Conservation (phyloP, 2,888 invertebrate genomes). For the Leptarthrus brevirostris region DNA sequence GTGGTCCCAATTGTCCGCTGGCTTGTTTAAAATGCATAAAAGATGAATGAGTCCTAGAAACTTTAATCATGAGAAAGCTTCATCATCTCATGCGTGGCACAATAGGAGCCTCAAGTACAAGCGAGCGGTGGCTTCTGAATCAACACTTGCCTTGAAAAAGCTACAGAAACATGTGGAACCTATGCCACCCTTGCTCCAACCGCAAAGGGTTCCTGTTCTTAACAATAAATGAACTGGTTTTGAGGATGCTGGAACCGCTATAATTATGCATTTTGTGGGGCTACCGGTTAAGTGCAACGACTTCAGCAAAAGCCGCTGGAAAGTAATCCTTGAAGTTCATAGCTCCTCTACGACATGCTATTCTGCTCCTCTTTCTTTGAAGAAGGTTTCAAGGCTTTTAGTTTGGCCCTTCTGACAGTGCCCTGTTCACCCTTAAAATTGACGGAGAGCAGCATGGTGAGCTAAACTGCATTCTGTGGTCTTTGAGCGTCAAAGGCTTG, state of each 20-base stretch:
- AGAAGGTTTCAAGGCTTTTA: neutral
- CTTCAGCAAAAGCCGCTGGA: constrained; percentile 28
- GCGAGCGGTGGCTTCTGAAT: constrained; percentile 13
- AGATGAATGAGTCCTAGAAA: constrained; percentile 40
- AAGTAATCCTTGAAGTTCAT: constrained; percentile 44
- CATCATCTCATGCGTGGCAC: constrained; percentile 32
- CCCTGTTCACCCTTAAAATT: too few species aligned
- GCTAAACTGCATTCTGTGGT: constrained; percentile 11
- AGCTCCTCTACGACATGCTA: constrained; percentile 20
- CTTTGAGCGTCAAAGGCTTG: constrained; percentile 27
- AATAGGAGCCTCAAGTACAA: constrained; percentile 30
- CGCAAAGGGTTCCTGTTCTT: constrained; percentile 8
- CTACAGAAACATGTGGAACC: constrained; percentile 29
- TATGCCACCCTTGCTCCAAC: neutral
- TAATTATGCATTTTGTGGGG: constrained; percentile 49
- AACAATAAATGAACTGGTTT: constrained; percentile 36
- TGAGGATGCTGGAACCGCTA: constrained; percentile 27
- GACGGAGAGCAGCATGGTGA: neutral
- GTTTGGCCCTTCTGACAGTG: too few species aligned
- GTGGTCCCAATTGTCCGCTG: constrained; percentile 38
- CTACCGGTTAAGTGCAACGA: constrained; percentile 50
- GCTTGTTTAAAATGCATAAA: constrained; percentile 41
- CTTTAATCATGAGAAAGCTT: constrained; percentile 44
- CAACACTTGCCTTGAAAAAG: constrained; percentile 47
- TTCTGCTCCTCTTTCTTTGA: neutral